These are phyloP conservation scores for Amphibalanus amphitrite DNA, from an alignment of 1,140 invertebrate genomes.

Conservation along the genomic window DNA sequence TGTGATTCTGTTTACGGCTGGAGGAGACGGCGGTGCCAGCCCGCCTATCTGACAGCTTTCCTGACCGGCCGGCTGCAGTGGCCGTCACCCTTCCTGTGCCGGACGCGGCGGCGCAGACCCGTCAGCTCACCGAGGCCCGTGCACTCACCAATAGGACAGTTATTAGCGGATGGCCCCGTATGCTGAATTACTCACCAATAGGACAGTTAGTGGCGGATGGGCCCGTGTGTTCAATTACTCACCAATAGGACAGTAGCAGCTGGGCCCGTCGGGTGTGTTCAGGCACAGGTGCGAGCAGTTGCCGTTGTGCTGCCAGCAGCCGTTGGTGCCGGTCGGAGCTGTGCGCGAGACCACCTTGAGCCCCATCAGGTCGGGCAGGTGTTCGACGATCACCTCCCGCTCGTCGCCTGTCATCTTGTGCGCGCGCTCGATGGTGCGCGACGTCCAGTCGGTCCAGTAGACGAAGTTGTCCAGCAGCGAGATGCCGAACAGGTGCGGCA, in stretches of 20 bases:
- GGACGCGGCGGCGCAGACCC: too few relatives aligned
- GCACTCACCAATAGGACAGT: too few relatives aligned
- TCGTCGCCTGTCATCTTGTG: slow-evolving; percentile 61
- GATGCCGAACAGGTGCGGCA: slow-evolving; percentile 81
- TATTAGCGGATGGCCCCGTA: too few relatives aligned
- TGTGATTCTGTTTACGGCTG: too few relatives aligned
- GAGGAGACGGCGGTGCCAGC: too few relatives aligned
- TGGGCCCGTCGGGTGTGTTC: slow-evolving; percentile 51
- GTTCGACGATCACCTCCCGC: slow-evolving; percentile 63
- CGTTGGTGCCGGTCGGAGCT: slow-evolving; percentile 35
- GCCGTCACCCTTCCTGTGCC: too few relatives aligned
- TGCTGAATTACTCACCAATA: slow-evolving; percentile 35
- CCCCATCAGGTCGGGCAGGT: slow-evolving; percentile 74
- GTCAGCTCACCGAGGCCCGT: too few relatives aligned
- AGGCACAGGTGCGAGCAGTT: slow-evolving; percentile 72
- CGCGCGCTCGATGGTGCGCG: slow-evolving; percentile 70
- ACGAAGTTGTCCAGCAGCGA: slow-evolving; percentile 68
- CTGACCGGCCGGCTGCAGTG: too few relatives aligned
- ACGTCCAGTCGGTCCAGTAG: slow-evolving; percentile 95
- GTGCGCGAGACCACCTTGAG: slow-evolving; percentile 36
- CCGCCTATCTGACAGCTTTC: too few relatives aligned
- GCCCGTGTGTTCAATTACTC: too few relatives aligned
- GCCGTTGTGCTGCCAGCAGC: slow-evolving; percentile 53
- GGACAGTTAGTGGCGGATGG: slow-evolving; percentile 67
- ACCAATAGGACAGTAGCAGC: slow-evolving; percentile 60